Evolutionary conservation across 2,888 invertebrate species (phyloP).

Genomic region (Euplagia quadripunctaria): DNA sequence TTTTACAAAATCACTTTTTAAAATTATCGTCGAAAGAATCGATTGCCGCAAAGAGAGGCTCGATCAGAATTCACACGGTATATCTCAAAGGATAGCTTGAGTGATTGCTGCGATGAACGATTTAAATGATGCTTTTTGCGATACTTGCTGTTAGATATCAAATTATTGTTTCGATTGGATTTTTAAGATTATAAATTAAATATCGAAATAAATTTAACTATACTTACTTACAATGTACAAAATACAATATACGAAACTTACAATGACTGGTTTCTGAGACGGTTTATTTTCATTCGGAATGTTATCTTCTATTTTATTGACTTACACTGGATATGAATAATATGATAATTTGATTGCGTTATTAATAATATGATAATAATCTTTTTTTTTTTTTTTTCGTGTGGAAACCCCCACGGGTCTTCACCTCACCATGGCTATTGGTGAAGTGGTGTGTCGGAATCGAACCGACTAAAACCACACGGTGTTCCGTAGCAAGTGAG

Average conservation of each 20-base stretch:
- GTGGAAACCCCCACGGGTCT: too few species aligned
- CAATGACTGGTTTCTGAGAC: not conserved
- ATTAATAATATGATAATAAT: not conserved
- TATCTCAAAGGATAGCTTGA: constrained; percentile 76
- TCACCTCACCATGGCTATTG: too few species aligned
- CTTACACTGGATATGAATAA: not conserved
- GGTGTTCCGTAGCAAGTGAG: too few species aligned
- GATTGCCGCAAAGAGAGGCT: constrained; percentile 66
- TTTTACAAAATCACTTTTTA: constrained; percentile 74
- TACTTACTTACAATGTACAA: too few species aligned
- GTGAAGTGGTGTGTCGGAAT: too few species aligned
- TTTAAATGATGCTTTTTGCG: constrained; percentile 59
- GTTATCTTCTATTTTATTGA: not conserved
- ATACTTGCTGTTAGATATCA: constrained; percentile 48
- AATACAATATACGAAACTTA: too few species aligned
- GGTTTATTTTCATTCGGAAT: not conserved
- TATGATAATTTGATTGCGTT: not conserved
- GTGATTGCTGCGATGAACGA: constrained; percentile 63
- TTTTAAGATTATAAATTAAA: not conserved
- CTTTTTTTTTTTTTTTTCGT: too few species aligned
- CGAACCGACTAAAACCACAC: too few species aligned
- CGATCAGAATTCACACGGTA: constrained; percentile 81
- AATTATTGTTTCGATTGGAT: constrained; percentile 16
- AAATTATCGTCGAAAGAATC: constrained; percentile 80
- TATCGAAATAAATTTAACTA: not conserved